Evolutionary conservation across 2,113 vertebrate genomes (phyloP), one percentile per base, ranked within the genome.

Genomic region (Carassius carassius): DNA sequence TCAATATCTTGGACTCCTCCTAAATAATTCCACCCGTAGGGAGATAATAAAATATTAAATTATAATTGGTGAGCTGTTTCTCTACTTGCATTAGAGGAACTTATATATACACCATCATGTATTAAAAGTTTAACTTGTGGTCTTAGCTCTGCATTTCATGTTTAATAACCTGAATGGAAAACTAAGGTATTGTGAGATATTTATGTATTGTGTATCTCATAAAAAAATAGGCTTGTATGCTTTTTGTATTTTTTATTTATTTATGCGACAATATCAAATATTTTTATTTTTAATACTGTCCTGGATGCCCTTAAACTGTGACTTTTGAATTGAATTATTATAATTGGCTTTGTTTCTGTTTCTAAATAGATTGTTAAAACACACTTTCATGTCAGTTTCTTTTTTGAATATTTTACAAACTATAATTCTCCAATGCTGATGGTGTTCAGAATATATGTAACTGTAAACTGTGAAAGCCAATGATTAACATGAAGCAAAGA

Each of bases 21-120:
- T 75, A 65, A 54, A 76, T 32, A n/a, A 72, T 21, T 25, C 65
- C 79, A 58, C 51, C 84, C n/a, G n/a, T n/a, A 70, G 32, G 65
- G 8, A 67, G 16, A 8, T 35, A 17, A 17, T 81, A 74, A 81
- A n/a, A 21, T 25, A 60, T 80, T 49, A 8, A 37, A 63, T 70
- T 78, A 62, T 79, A 85, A 49, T 70, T 82, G 80, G 58, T 76
- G 35, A 86, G 49, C 58, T 17, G 78, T 62, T 83, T 54, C 25
- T 87, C 88, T 89, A 88, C 86, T 86, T 88, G 78, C 78, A 88
- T n/a, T 79, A n/a, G 21, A 77, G 47, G 23, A 32, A 19, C 62
- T 78, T 75, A 14, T 49, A 81, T 60, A 80, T 41, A 76, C 16
- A 80, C 58, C 4, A 1, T 19, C 12, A 62, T 47, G 82, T 82